Base-by-base conservation (phyloP, 1,140 invertebrate genomes). In the Cotesia glomerata region DNA sequence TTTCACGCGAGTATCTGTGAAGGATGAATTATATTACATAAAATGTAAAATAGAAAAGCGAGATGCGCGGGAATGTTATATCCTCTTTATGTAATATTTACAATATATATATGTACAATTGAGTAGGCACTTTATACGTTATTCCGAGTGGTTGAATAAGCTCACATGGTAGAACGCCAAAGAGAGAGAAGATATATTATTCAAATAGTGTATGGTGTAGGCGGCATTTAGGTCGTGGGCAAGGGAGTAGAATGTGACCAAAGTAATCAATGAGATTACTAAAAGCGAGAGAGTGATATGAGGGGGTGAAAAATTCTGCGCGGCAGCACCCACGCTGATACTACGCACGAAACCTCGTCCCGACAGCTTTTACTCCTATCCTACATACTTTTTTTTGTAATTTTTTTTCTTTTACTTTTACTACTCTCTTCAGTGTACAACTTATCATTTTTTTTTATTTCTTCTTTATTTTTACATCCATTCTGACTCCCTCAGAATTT, bases 141-240 rank as follows among this genome's bases (percentile, higher is more conserved):
- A 45, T 45, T 45, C 11, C 39, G 5, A 45, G 39, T 45, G 3
- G 11, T 45, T 45, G 39, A 45, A 45, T 45, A 11, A 45, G 39
- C 39, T 45, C 39, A 45, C 8, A 45, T 45, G 39, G 11, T 45
- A 45, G 7, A 58, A 63, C 61, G 16, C 14, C 5, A 63, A n/a
- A 45, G 39, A 45, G 8, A 11, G 39, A 13, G 16, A 26, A 26
- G 13, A 51, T 51, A 66, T 8, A 16, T 7, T 16, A 5, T 51
- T 39, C 65, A 52, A 18, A 52, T n/a, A 49, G 32, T 13, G 11
- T 51, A 52, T 51, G n/a, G 66, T 45, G 58, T 34, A 8, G 49
- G 14, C 9, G 51, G 66, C 11, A 36, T 69, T 52, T 69, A 51
- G 52, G 52, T 54, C 66, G 49, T 67, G 34, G 26, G 66, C 51